phyloP scores from a whole-genome alignment of 2,888 invertebrate species.

The Aplocera efformata region DNA sequence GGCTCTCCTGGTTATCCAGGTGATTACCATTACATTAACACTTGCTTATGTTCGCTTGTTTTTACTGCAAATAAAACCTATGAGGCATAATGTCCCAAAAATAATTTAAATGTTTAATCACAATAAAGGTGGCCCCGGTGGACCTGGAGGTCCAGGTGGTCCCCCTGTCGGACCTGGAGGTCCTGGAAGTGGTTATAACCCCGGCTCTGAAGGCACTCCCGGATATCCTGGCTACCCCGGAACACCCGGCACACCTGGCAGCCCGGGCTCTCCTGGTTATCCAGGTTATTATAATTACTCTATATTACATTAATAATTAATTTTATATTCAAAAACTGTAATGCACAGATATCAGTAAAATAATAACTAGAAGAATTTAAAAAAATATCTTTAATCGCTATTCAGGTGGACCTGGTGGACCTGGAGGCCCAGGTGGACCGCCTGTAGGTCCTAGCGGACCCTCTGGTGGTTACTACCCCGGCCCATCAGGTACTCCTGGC shows the following conservation, averaged over 20 bases:
- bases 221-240: conserved; percentile 35
- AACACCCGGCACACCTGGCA: conserved; percentile 33
- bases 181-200: conserved; percentile 8
- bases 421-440: conserved; percentile 33
- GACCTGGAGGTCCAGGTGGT: conserved; percentile 20
- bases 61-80: too few species aligned
- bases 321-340: too few species aligned
- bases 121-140: conserved; percentile 22
- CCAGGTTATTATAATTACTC: too few species aligned
- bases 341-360: too few species aligned
- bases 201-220: conserved; percentile 20
- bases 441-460: conserved; percentile 29
- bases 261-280: conserved; percentile 12
- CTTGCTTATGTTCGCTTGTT: too few species aligned
- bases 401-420: conserved; percentile 29
- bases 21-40: too few species aligned
- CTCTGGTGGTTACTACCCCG: conserved; percentile 13
- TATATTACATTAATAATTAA: too few species aligned
- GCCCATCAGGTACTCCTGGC: conserved; percentile 38
- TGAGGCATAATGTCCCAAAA: too few species aligned
- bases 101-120: too few species aligned
- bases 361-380: too few species aligned
- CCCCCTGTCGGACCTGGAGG: neutral
- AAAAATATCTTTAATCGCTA: too few species aligned
- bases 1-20: conserved; percentile 13